Conservation (phyloP, 2,888 invertebrate species). For the Chymomyza procnemis region DNA sequence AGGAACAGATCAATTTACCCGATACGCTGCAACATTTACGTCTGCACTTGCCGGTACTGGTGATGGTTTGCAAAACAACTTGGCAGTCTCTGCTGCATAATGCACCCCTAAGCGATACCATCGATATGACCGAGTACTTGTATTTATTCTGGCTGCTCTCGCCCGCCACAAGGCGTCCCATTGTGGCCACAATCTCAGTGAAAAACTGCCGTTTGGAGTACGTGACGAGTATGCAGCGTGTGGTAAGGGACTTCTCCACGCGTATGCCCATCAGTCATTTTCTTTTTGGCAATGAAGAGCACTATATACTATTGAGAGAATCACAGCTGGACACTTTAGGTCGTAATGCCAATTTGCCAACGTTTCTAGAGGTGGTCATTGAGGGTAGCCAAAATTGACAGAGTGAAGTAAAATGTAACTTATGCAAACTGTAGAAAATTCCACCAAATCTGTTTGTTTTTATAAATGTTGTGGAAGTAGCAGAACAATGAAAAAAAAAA, state of each 20-base stretch:
- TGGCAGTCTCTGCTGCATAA: constrained; percentile 14
- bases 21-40: not conserved
- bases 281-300: constrained; percentile 15
- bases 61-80: constrained; percentile 24
- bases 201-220: not conserved
- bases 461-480: not conserved
- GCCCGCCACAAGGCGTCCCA: constrained; percentile 10
- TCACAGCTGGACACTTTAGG: not conserved
- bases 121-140: not conserved
- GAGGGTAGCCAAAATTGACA: constrained; percentile 1
- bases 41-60: constrained; percentile 3
- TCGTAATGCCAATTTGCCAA: not conserved
- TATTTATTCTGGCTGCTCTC: constrained; percentile 26
- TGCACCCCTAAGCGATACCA: not conserved
- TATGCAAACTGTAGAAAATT: too few relatives aligned
- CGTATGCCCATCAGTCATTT: constrained; percentile 3
- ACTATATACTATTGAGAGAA: constrained; percentile 11
- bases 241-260: constrained; percentile 14
- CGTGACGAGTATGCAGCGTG: not conserved
- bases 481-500: not conserved
- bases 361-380: constrained; percentile 22
- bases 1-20: constrained; percentile 16
- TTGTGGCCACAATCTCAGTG: constrained; percentile 7
- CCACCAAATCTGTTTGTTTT: too few relatives aligned
- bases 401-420: not conserved